Conservation (phyloP, 2,888 invertebrate genomes). For the Drosophila greeni region DNA sequence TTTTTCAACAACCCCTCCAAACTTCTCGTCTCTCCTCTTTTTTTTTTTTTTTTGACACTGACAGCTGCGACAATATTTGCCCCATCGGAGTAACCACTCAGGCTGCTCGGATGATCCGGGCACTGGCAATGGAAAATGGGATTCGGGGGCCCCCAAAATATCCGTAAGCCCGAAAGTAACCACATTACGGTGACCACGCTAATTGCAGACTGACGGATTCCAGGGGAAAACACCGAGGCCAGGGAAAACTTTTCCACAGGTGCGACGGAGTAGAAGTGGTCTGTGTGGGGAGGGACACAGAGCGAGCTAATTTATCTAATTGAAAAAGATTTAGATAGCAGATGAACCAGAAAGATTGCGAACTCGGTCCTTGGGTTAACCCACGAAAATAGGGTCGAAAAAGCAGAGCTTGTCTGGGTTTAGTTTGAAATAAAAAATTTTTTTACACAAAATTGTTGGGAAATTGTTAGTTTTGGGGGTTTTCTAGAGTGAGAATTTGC, state of each 20-base stretch:
- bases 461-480: not conserved
- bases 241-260: conserved; percentile 17
- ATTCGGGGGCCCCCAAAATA: not conserved
- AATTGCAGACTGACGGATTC: conserved; percentile 56
- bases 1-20: conserved; percentile 3
- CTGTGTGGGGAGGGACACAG: not conserved
- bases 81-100: conserved; percentile 21
- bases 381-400: not conserved
- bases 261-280: conserved; percentile 15
- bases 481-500: no score
- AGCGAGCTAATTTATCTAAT: conserved; percentile 36
- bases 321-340: conserved; percentile 37
- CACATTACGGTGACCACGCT: conserved; percentile 54
- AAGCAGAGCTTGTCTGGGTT: not conserved
- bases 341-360: conserved; percentile 28
- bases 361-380: conserved; percentile 10
- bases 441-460: not conserved
- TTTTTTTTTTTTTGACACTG: conserved; percentile 15
- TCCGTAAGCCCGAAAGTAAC: conserved; percentile 19
- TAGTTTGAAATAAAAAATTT: not conserved
- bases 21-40: no score
- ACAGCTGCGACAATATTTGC: conserved; percentile 46
- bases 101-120: conserved; percentile 1
- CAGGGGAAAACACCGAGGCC: not conserved
- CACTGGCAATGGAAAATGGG: not conserved